phyloP scores from a whole-genome alignment of 2,888 invertebrate species.

The Drosophila barbarae region DNA sequence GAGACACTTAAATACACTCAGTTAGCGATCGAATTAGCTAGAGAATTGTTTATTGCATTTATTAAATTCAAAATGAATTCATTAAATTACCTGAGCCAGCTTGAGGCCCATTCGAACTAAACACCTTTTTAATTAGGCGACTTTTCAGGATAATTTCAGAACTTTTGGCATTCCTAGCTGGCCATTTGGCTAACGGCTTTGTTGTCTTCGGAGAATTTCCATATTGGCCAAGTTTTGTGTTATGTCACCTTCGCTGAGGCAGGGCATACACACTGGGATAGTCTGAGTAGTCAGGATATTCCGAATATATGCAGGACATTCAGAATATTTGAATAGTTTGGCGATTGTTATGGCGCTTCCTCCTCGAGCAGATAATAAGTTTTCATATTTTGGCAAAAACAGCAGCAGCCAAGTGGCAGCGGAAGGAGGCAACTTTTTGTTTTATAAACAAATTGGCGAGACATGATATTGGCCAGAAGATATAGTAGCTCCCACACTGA shows the following conservation, averaged over 20 bases:
- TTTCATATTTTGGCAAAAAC: slow-evolving; percentile 50
- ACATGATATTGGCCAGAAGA: slow-evolving; percentile 9
- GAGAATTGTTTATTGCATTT: neutral
- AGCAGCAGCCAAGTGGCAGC: slow-evolving; percentile 6
- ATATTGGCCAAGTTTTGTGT: slow-evolving; percentile 18
- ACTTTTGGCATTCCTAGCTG: slow-evolving; percentile 4
- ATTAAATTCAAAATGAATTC: neutral
- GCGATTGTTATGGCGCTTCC: slow-evolving; percentile 11
- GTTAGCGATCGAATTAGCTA: neutral
- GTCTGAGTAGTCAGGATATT: neutral
- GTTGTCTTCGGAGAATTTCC: slow-evolving; percentile 13
- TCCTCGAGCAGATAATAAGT: slow-evolving; percentile 53
- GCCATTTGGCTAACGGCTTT: slow-evolving; percentile 12
- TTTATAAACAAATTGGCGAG: slow-evolving; percentile 21
- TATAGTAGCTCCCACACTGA: neutral
- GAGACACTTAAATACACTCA: slow-evolving; percentile 18
- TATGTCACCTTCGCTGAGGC: slow-evolving; percentile 27
- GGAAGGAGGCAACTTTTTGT: slow-evolving; percentile 10
- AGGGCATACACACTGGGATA: neutral
- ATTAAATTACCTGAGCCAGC: neutral
- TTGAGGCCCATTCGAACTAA: neutral
- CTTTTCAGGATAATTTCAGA: neutral
- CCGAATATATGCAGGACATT: neutral
- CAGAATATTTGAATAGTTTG: slow-evolving; percentile 26
- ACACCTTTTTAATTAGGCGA: slow-evolving; percentile 1